Conservation (phyloP, 2,113 vertebrate genomes). For the Rhinoptilus africanus region DNA sequence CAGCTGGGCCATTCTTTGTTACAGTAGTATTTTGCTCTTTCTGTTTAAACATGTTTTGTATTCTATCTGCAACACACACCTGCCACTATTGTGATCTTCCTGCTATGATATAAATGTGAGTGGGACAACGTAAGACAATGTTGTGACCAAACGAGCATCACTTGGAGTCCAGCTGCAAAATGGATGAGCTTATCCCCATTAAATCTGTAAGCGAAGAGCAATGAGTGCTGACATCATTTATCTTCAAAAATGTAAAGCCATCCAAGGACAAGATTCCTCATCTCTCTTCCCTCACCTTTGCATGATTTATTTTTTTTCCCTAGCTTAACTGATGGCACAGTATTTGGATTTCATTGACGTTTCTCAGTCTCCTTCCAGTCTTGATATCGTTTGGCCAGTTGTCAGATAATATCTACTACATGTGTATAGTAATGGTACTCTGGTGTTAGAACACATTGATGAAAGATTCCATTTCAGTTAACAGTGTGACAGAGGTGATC, state of each 20-base stretch:
- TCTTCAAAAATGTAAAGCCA: neutral
- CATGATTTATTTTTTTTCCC: too few relatives aligned
- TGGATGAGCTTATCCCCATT: neutral
- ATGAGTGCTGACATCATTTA: neutral
- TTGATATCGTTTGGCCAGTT: neutral
- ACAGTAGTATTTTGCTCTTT: neutral
- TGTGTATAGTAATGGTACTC: neutral
- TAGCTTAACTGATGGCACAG: neutral
- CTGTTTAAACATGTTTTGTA: neutral
- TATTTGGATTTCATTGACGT: neutral
- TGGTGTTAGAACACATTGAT: neutral
- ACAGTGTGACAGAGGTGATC: neutral
- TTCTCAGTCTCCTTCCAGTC: neutral
- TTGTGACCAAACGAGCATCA: neutral
- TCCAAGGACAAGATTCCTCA: neutral
- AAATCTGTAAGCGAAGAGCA: neutral
- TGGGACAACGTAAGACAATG: neutral
- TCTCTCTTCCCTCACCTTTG: neutral
- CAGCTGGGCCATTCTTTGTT: slow-evolving; percentile 37
- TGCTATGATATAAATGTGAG: neutral
- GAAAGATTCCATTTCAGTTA: neutral
- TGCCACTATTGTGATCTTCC: neutral
- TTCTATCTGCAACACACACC: neutral
- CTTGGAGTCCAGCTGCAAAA: neutral
- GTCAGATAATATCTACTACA: neutral